A percentile compares a stretch with the other conserved stretches of the same genome.
Evolutionary conservation across 2,113 vertebrate species (phyloP).

Genomic region (Megaptera novaeangliae): DNA sequence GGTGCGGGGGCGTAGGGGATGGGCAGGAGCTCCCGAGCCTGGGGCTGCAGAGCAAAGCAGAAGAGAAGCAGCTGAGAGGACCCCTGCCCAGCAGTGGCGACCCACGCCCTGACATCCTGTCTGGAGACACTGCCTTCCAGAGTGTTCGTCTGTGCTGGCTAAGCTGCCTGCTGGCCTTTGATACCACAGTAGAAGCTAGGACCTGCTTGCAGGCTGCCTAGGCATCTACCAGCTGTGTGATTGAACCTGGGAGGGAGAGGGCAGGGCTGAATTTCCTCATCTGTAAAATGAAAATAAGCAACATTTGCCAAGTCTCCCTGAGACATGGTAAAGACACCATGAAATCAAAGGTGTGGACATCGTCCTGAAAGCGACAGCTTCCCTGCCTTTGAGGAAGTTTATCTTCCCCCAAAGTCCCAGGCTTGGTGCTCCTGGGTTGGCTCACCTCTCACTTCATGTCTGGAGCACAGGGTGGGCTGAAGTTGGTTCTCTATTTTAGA

Average conservation of each 20-base stretch:
- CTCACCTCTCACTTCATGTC: background rate
- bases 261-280: background rate
- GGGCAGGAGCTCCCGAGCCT: background rate
- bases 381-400: background rate
- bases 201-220: background rate
- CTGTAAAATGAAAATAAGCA: background rate
- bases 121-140: background rate
- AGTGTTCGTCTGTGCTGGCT: fast-evolving
- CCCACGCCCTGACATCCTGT: fast-evolving
- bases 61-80: background rate
- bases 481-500: background rate
- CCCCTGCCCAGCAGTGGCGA: background rate
- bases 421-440: background rate
- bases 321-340: background rate
- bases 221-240: background rate
- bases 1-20: fast-evolving
- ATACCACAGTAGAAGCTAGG: background rate
- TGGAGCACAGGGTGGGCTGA: background rate
- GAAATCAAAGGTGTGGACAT: too few species aligned
- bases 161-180: background rate
- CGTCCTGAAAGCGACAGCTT: fast-evolving
- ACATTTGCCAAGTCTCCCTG: background rate
- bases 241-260: background rate
- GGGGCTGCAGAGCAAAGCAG: background rate
- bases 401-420: background rate